phyloP scores from a whole-genome alignment of 2,113 vertebrate species.

The Hippopotamus amphibius region DNA sequence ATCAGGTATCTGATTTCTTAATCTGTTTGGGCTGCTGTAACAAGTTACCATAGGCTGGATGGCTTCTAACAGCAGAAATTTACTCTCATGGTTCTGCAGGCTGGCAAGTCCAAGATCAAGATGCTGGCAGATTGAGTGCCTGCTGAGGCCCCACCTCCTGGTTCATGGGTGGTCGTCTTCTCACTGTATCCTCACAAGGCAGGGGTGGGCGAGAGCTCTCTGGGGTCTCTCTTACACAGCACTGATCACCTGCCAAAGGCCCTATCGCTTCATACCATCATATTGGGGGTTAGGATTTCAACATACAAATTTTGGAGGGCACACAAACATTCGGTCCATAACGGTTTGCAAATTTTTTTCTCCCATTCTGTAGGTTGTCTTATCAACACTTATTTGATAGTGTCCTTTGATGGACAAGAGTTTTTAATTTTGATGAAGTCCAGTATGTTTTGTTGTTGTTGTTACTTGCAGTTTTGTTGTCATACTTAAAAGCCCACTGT shows the following conservation, averaged over 20 bases:
- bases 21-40: not conserved
- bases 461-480: not conserved
- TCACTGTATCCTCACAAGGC: not conserved
- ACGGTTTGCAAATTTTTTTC: not conserved
- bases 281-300: not conserved
- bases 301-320: not conserved
- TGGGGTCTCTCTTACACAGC: not conserved
- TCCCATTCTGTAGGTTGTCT: not conserved
- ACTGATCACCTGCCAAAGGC: not conserved
- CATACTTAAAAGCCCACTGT: not conserved
- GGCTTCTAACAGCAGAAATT: not conserved
- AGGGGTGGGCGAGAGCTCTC: not conserved
- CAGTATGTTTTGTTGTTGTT: not conserved
- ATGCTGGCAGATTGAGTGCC: not conserved
- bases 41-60: not conserved
- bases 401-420: not conserved
- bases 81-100: not conserved
- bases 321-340: not conserved
- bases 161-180: not conserved
- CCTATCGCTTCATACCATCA: not conserved
- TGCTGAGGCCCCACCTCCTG: not conserved
- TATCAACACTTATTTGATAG: not conserved
- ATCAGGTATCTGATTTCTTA: not conserved
- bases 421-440: slow-evolving; percentile 6
- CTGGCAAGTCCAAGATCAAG: not conserved